Evolutionary conservation across 2,888 invertebrate species (phyloP).

Genomic region (Oxycera nigricornis): DNA sequence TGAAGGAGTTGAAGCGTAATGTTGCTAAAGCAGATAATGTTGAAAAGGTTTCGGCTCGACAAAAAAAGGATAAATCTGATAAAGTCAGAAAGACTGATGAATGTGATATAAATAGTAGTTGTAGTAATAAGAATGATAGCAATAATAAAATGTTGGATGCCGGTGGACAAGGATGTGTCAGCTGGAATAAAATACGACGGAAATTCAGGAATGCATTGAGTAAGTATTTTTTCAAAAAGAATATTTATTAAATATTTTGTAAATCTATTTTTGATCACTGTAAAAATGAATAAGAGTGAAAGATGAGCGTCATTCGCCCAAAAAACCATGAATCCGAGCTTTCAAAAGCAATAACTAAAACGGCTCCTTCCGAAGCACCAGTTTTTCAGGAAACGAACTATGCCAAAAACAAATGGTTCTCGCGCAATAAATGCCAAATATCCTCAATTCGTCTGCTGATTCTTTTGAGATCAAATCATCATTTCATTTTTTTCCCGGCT

Average conservation of each 20-base stretch:
- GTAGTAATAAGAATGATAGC: conserved; percentile 28
- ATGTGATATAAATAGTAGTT: conserved; percentile 49
- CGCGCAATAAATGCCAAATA: too few relatives aligned
- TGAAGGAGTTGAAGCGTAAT: conserved; percentile 50
- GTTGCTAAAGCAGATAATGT: conserved; percentile 7
- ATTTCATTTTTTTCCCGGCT: too few relatives aligned
- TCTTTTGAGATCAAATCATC: too few relatives aligned
- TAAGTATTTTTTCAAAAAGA: conserved; percentile 44
- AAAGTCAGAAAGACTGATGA: conserved; percentile 43
- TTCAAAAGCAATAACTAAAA: too few relatives aligned
- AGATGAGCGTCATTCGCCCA: too few relatives aligned
- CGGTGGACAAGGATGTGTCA: conserved; percentile 56
- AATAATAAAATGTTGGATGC: background rate
- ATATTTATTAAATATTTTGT: background rate
- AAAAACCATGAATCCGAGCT: too few relatives aligned
- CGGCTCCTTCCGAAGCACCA: too few relatives aligned
- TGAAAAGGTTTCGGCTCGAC: conserved; percentile 1
- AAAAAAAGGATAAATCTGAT: conserved; percentile 23
- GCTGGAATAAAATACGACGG: conserved; percentile 55
- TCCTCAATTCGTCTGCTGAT: too few relatives aligned
- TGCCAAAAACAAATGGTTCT: too few relatives aligned
- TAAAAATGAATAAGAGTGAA: background rate
- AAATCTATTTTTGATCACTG: conserved; percentile 56
- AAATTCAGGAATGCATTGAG: conserved; percentile 50
- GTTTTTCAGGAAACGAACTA: too few relatives aligned